Conservation (phyloP, 2,113 vertebrate species). For the Bubo scandiacus region DNA sequence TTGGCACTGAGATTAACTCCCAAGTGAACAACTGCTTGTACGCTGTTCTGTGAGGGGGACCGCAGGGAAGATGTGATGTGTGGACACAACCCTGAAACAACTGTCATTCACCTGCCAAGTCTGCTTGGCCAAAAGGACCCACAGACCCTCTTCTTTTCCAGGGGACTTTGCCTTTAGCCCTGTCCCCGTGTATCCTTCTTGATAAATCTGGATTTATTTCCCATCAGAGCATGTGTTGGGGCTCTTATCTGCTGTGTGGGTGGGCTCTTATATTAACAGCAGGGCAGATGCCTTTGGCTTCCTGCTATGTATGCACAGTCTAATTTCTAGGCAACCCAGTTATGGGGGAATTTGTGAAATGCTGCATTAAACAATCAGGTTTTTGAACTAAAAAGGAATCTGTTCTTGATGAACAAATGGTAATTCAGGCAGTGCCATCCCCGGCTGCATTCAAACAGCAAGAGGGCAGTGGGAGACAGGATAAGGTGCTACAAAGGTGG, state of each 20-base stretch:
- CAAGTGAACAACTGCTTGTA: neutral
- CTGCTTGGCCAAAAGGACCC: neutral
- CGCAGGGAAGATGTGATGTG: fast-evolving
- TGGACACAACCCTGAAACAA: fast-evolving
- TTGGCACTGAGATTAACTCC: neutral
- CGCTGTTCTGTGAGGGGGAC: fast-evolving
- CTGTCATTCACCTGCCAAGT: neutral
- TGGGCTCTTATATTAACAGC: neutral
- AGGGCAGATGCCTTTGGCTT: slow-evolving; percentile 7
- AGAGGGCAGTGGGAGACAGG: neutral
- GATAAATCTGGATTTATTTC: neutral
- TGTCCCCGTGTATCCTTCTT: fast-evolving
- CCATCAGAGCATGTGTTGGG: fast-evolving
- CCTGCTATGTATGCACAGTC: neutral
- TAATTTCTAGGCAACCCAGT: slow-evolving; percentile 1
- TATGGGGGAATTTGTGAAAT: neutral
- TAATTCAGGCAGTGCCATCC: neutral
- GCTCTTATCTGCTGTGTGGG: neutral
- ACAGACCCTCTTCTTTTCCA: neutral
- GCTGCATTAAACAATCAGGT: neutral
- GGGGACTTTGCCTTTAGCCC: neutral
- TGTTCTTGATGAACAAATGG: neutral
- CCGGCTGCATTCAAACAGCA: neutral
- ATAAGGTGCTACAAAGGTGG: neutral
- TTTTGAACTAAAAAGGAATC: neutral